Percentiles rank a stretch among this genome's conserved stretches.
These are phyloP conservation scores for Lordiphosa mommai DNA, from an alignment of 1,140 invertebrate genomes.

Conservation along the genomic window DNA sequence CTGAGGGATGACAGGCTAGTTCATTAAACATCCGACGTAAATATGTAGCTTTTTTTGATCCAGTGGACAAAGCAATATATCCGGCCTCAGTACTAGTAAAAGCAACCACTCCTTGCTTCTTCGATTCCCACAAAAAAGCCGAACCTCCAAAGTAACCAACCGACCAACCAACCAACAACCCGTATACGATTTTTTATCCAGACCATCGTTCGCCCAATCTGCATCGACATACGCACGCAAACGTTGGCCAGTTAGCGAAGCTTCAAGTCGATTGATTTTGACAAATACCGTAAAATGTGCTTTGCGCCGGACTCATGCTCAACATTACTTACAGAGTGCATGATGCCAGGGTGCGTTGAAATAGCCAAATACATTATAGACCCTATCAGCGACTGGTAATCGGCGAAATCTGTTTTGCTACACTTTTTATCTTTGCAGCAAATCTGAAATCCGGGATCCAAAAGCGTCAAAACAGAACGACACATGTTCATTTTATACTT, in stretches of 20 bases:
- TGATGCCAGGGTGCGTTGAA: no score
- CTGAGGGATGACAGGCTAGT: no score
- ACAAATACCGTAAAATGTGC: constrained; percentile 1
- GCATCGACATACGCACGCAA: no score
- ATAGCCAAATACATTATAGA: background rate
- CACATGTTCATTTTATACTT: background rate
- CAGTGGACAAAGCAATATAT: no score
- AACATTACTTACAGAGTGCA: no score
- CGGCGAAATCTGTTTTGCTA: background rate
- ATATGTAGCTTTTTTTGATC: no score
- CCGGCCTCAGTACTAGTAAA: no score
- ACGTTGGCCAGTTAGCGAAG: no score
- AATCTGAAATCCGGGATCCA: background rate
- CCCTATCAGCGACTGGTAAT: background rate
- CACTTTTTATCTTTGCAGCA: background rate
- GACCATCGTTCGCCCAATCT: no score
- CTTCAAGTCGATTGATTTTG: background rate
- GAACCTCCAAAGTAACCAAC: background rate
- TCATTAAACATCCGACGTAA: no score
- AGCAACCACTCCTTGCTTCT: background rate
- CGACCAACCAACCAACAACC: no score
- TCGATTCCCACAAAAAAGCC: background rate
- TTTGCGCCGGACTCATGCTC: background rate
- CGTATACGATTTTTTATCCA: no score
- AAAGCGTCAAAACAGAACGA: background rate